Evolutionary conservation across 2,888 invertebrate species (phyloP), one percentile per base, ranked within the genome.

Genomic region (Drosophila robusta): DNA sequence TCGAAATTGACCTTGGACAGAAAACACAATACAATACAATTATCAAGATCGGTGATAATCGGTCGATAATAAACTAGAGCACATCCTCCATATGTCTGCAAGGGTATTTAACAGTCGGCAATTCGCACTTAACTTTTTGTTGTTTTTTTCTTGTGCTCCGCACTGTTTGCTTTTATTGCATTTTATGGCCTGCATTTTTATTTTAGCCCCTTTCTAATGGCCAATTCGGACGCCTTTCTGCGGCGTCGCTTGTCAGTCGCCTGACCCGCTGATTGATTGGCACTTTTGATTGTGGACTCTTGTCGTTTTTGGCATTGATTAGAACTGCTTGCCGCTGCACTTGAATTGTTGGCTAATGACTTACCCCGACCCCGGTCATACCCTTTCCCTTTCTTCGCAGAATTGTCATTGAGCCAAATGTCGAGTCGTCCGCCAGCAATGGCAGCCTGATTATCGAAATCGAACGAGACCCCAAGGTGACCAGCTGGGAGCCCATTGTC

Each of bases 371-470:
- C 34, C 34, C 34, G 34, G 34, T 4, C 22, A 9, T 16, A 39
- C 34, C 4, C 42, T 29, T 44, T 50, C 26, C 26, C 11, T 38
- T 14, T 29, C 51, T 24, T 80, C 80, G 44, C 85, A 92, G 92
- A 63, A 79, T 92, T 58, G 65, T 90, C 41, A 91, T 92, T 63
- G 92, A 92, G 69, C 92, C 92, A 26, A 91, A 91, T 74, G 69
- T 91, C 26, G 80, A 64, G 26, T 80, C 87, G 39, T 92, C 92
- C 4, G 73, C 71, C 22, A 92, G 72, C 75, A 92, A 91, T 73
- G 92, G 92, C 50, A 91, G 90, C 26, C 76, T 92, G 41, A 67
- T 82, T 49, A 91, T 92, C 50, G 84, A 90, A 42, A 76, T 92
- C 26, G 71, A 80, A 52, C 90, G 91, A 14, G 92, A 92, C 76